Evolutionary conservation across 2,797 vertebrate species (phyloP).

Genomic region (Scyliorhinus canicula): DNA sequence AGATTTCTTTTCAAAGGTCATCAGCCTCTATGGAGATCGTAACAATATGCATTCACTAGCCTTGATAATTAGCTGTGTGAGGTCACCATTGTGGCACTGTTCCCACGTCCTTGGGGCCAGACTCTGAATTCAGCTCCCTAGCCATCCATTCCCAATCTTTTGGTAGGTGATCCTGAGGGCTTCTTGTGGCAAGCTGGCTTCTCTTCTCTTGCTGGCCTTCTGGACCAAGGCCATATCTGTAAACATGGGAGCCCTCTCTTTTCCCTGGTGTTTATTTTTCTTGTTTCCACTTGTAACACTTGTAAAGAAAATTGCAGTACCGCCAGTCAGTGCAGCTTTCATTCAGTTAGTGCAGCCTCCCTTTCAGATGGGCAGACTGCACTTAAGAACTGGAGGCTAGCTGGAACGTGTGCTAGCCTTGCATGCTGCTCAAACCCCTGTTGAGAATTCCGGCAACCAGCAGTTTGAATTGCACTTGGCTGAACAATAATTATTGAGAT

Average conservation of each 20-base stretch:
- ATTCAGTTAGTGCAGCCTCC: background rate
- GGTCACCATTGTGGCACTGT: too few relatives aligned
- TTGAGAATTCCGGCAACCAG: too few relatives aligned
- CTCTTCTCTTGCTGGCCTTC: too few relatives aligned
- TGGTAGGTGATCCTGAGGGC: too few relatives aligned
- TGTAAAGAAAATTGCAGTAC: background rate
- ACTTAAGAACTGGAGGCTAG: background rate
- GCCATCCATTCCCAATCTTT: too few relatives aligned
- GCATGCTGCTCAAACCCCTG: background rate
- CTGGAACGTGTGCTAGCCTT: background rate
- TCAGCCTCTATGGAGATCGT: too few relatives aligned
- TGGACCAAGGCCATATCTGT: too few relatives aligned
- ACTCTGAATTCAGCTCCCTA: too few relatives aligned
- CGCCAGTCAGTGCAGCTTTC: background rate
- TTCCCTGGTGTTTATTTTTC: background rate
- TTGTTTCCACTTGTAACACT: background rate
- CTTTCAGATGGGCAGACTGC: background rate
- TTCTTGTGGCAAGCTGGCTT: background rate
- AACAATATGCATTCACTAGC: too few relatives aligned
- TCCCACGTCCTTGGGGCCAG: too few relatives aligned
- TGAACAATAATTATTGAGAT: background rate
- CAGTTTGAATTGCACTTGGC: background rate
- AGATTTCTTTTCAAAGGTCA: too few relatives aligned
- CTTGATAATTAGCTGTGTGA: too few relatives aligned
- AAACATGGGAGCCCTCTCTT: background rate